Evolutionary conservation across 2,113 vertebrate genomes (phyloP), one percentile per base, ranked within the genome.

Genomic region (Lophius piscatorius): DNA sequence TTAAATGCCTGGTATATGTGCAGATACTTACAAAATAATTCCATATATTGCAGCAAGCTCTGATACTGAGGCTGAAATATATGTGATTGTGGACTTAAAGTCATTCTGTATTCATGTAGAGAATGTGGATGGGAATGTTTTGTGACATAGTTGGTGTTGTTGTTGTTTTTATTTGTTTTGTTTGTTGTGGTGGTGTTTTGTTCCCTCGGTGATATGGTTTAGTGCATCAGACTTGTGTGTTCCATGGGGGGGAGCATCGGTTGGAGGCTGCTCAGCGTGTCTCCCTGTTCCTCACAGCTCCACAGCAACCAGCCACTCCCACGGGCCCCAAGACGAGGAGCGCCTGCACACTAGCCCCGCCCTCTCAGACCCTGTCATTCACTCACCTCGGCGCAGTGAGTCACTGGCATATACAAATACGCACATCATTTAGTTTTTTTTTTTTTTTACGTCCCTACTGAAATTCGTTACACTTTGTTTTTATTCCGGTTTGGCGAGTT

Each of bases 261-360:
- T 90, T 78, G 77, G 88, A 75, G 86, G 88, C 91, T 91, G 91
- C 88, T 91, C 91, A 88, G 91, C 86, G 79, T 93, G 91, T 92
- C 84, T 93, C 71, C 85, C 88, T 91, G 86, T 91, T 84, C 84
- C 91, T 89, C 82, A 90, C 92, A 98, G 95, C 75, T 96, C 92
- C 76, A 89, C 88, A 1, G 11, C 74, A 38, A 79, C 91, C 90
- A 62, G 87, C 88, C 84, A 78, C 85, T 90, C 91, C 35, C 21
- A 90, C 63, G 90, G 76, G 47, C 62, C 70, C 0, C 82, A 90
- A 22, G 91, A 91, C 78, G 91, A 93, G 2, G 93, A 93, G 67
- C 92, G 90, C 0, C 81, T 83, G 17, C 86, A 83, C 40, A 84
- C 76, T 16, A 92, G 92, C 73, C 86, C 91, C 0, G 67, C 92